phyloP scores from a whole-genome alignment of 2,888 invertebrate species.

The Pegoplata infirma region DNA sequence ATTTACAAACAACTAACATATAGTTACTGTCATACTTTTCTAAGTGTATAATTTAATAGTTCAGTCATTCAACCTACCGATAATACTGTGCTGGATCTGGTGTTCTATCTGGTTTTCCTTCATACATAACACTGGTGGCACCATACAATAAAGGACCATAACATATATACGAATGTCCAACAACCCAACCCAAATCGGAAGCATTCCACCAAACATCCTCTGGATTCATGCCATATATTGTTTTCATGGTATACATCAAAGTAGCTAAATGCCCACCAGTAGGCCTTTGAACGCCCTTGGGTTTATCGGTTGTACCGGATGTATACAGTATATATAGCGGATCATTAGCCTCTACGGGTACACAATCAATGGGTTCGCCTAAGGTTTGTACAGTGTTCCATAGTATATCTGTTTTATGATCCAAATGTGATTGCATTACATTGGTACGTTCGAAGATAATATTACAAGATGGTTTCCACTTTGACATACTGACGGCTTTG shows the following conservation, averaged over 20 bases:
- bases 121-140: constrained; percentile 88
- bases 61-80: constrained; percentile 84
- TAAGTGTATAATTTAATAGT: too few species aligned
- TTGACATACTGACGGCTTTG: constrained; percentile 84
- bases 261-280: constrained; percentile 93
- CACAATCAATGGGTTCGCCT: constrained; percentile 86
- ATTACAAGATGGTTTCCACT: constrained; percentile 86
- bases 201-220: constrained; percentile 96
- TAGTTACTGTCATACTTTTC: too few species aligned
- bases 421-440: constrained; percentile 82
- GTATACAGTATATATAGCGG: constrained; percentile 95
- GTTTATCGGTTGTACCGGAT: constrained; percentile 88
- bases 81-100: constrained; percentile 96
- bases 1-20: too few species aligned
- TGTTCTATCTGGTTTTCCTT: constrained; percentile 96
- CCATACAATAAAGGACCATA: constrained; percentile 92
- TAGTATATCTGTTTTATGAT: constrained; percentile 84
- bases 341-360: constrained; percentile 92
- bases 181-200: constrained; percentile 88
- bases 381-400: constrained; percentile 87
- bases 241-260: constrained; percentile 90
- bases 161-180: constrained; percentile 96
- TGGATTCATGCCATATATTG: constrained; percentile 87
- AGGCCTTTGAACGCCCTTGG: constrained; percentile 91
- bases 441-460: constrained; percentile 89